Percentiles rank a stretch among this genome's conserved stretches.
Conservation (phyloP, 2,113 vertebrate genomes). For the Benitochromis conjunctus region DNA sequence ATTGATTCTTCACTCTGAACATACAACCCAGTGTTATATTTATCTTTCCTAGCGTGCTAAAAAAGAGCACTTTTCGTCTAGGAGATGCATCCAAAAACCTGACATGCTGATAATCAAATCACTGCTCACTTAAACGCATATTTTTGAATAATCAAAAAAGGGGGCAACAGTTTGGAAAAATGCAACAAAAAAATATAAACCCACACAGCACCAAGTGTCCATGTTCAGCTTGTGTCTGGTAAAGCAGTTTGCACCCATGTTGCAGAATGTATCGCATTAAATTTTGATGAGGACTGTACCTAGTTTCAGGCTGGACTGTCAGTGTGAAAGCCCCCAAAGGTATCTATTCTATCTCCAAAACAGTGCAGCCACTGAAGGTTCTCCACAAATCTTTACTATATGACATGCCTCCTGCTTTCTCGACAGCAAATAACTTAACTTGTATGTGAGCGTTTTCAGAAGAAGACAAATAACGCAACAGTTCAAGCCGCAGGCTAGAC, state of each 20-base stretch:
- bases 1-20: neutral
- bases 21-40: neutral
- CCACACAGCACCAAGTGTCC: neutral
- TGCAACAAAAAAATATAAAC: neutral
- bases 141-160: neutral
- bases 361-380: constrained; percentile 3
- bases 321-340: constrained; percentile 5
- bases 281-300: neutral
- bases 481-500: constrained; percentile 32
- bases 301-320: neutral
- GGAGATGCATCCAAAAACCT: neutral
- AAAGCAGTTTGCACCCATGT: neutral
- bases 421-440: constrained; percentile 51
- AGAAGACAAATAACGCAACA: constrained; percentile 48
- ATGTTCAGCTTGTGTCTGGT: neutral
- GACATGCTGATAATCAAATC: neutral
- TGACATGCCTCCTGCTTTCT: constrained; percentile 34
- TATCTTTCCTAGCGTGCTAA: neutral
- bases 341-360: constrained; percentile 17
- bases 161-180: neutral
- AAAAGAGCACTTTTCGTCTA: neutral
- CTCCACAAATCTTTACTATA: constrained; percentile 33
- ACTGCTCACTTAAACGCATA: neutral
- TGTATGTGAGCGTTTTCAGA: constrained; percentile 48
- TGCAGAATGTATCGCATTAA: neutral